These are phyloP conservation scores for Turritopsis rubra DNA, from an alignment of 30 jellyfish, hydroid and myxozoan species.

Conservation along the genomic window DNA sequence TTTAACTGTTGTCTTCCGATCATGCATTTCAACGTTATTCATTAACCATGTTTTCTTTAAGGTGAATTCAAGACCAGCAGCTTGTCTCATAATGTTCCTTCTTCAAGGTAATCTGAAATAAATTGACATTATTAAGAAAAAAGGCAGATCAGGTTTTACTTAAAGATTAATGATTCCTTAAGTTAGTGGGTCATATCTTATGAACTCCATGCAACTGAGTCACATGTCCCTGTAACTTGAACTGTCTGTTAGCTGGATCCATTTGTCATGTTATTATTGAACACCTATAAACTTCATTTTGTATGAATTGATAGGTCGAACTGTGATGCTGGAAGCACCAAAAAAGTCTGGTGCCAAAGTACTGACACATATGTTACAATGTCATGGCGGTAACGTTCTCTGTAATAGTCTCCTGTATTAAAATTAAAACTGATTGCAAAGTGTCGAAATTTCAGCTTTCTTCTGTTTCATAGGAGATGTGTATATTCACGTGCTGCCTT, in stretches of 20 bases:
- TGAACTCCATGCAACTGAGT: not conserved
- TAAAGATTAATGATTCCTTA: too few relatives aligned
- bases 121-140: not conserved
- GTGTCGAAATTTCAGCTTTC: not conserved
- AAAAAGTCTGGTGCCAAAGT: conserved; percentile 74
- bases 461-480: conserved; percentile 53
- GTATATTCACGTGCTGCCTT: conserved; percentile 66
- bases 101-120: conserved; percentile 64
- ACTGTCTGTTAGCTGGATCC: too few relatives aligned
- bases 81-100: conserved; percentile 75
- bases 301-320: too few relatives aligned
- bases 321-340: conserved; percentile 80
- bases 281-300: too few relatives aligned
- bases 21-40: not conserved
- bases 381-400: conserved; percentile 75
- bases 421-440: not conserved
- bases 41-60: not conserved
- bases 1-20: not conserved
- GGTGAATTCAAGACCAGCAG: conserved; percentile 97
- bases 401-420: not conserved
- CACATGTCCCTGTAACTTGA: too few relatives aligned
- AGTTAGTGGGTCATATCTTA: too few relatives aligned
- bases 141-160: too few relatives aligned
- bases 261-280: too few relatives aligned
- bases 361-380: conserved; percentile 80